Evolutionary conservation across 2,888 invertebrate genomes (phyloP), one percentile per base, ranked within the genome.

Genomic region (Pterobdella sp.): DNA sequence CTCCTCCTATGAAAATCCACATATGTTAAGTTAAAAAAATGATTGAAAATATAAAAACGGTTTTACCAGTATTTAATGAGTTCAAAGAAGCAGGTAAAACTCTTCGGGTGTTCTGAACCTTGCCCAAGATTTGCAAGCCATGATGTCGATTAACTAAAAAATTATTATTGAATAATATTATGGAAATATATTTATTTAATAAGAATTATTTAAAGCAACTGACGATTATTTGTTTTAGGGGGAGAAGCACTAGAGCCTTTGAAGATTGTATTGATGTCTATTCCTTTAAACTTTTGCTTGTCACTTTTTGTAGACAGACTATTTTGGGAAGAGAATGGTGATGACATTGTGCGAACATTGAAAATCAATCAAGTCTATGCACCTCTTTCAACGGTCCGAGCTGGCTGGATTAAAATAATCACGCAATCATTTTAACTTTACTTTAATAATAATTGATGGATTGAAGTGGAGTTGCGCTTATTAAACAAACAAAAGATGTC

Each of bases 51-150:
- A 7, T 22, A 42, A 42, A 42, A 22, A 42, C 3, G 4, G 60
- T 26, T 56, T n/a, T 22, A 3, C 3, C n/a, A 26, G n/a, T 26
- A 14, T 56, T 56, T n/a, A 56, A 26, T 26, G 97, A 96, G 87
- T 97, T 88, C 88, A 96, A 94, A 85, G 94, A 94, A 86, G 96
- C 96, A 78, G 87, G 86, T 77, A 87, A 87, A 87, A 96, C 94
- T 86, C 97, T 91, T 87, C 97, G 91, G 85, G 82, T 81, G 93
- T 93, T 87, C 91, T 92, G 93, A 87, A 95, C 93, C 90, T 96
- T 97, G 87, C 97, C 97, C 90, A 98, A 90, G 88, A 91, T 91
- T 91, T 96, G 97, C 91, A 97, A 92, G 89, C 96, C 96, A 94
- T 96, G 94, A 85, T 95, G 95, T 87, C 92, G 42, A 56, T 56